Evolutionary conservation across 2,888 invertebrate species (phyloP).

Genomic region (Trachelus iudaicus): DNA sequence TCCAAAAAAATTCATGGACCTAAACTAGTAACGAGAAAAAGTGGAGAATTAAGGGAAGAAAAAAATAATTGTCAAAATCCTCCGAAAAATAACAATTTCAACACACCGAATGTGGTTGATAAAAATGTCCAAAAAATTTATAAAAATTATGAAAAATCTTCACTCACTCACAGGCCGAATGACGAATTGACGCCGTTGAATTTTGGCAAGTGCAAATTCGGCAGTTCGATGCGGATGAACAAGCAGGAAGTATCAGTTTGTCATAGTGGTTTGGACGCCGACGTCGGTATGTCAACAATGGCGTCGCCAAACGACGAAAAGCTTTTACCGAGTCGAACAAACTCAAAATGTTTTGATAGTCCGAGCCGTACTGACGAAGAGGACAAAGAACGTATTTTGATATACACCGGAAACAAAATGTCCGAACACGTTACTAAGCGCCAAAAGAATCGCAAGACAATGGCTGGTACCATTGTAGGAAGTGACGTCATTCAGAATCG

Average conservation of each 20-base stretch:
- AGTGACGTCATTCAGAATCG: background rate
- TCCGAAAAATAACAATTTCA: background rate
- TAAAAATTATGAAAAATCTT: background rate
- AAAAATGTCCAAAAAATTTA: background rate
- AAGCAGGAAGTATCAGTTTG: conserved; percentile 25
- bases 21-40: background rate
- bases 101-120: background rate
- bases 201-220: background rate
- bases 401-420: background rate
- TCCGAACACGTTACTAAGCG: background rate
- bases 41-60: background rate
- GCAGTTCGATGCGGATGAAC: conserved; percentile 11
- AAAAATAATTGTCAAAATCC: background rate
- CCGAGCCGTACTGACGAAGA: background rate
- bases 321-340: background rate
- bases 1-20: background rate
- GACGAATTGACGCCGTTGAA: background rate
- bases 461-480: background rate
- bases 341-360: background rate
- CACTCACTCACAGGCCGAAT: background rate
- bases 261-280: conserved; percentile 23
- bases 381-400: background rate
- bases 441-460: background rate
- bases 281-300: conserved; percentile 4
- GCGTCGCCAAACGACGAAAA: background rate